phyloP scores from a whole-genome alignment of 2,113 vertebrate genomes.

The Lota lota region DNA sequence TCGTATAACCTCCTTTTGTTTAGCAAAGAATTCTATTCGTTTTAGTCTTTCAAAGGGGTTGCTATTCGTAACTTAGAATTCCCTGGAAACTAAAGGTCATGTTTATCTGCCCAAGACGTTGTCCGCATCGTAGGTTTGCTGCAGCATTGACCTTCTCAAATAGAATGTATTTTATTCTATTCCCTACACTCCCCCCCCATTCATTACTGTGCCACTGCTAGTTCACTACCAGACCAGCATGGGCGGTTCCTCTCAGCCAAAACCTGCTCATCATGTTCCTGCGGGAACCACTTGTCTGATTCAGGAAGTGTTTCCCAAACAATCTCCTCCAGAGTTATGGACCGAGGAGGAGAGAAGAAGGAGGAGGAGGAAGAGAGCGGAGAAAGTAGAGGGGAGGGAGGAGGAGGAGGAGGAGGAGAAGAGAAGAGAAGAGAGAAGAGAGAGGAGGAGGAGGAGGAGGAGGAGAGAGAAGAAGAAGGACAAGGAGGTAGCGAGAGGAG shows the following conservation, averaged over 20 bases:
- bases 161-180: constrained; percentile 49
- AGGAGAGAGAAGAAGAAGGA: constrained; percentile 38
- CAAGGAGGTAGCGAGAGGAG: no score
- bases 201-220: constrained; percentile 59
- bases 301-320: constrained; percentile 64
- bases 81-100: no score
- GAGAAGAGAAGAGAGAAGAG: no score
- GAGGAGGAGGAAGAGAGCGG: no score
- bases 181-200: constrained; percentile 43
- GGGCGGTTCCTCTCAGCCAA: constrained; percentile 65
- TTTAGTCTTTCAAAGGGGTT: not conserved
- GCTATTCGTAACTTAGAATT: no score
- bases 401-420: no score
- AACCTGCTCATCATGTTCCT: constrained; percentile 71
- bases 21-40: constrained; percentile 32
- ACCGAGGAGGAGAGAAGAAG: constrained; percentile 15
- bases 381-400: no score
- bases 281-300: constrained; percentile 70
- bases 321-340: constrained; percentile 55
- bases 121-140: constrained; percentile 1
- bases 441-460: constrained; percentile 21
- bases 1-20: constrained; percentile 36
- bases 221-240: constrained; percentile 48
- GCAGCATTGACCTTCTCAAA: constrained; percentile 51
- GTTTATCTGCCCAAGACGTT: no score